Evolutionary conservation across 2,113 vertebrate genomes (phyloP).

Genomic region (Microtus richardsoni): DNA sequence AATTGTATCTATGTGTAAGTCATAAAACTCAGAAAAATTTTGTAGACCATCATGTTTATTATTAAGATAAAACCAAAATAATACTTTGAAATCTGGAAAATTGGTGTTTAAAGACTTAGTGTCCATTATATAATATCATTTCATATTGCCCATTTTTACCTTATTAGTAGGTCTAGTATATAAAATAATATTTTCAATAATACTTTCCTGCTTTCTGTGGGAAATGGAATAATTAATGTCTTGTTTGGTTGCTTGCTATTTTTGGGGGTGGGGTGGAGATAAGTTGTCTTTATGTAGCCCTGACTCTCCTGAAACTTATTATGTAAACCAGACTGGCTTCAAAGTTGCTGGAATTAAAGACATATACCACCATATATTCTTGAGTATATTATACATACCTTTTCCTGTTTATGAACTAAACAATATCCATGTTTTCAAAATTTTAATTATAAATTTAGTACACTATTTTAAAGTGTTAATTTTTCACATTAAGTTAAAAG

Average conservation of each 20-base stretch:
- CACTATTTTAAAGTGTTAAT: neutral
- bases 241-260: neutral
- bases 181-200: neutral
- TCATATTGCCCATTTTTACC: neutral
- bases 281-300: neutral
- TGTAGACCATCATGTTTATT: neutral
- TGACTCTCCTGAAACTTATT: neutral
- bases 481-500: slow-evolving; percentile 56
- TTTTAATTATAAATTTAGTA: slow-evolving; percentile 37
- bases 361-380: neutral
- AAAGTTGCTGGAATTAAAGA: neutral
- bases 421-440: slow-evolving; percentile 22
- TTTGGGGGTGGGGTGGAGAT: neutral
- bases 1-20: slow-evolving; percentile 23
- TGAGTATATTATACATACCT: neutral
- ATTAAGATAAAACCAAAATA: slow-evolving; percentile 44
- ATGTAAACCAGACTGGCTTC: neutral
- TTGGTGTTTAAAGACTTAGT: slow-evolving; percentile 29
- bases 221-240: slow-evolving; percentile 40
- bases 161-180: slow-evolving; percentile 41
- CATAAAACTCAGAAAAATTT: slow-evolving; percentile 45
- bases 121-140: slow-evolving; percentile 41
- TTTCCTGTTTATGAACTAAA: slow-evolving; percentile 52
- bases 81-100: slow-evolving; percentile 39
- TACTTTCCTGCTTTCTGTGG: slow-evolving; percentile 59